Base-by-base conservation (phyloP, 2,113 vertebrate genomes). In the Mellivora capensis region DNA sequence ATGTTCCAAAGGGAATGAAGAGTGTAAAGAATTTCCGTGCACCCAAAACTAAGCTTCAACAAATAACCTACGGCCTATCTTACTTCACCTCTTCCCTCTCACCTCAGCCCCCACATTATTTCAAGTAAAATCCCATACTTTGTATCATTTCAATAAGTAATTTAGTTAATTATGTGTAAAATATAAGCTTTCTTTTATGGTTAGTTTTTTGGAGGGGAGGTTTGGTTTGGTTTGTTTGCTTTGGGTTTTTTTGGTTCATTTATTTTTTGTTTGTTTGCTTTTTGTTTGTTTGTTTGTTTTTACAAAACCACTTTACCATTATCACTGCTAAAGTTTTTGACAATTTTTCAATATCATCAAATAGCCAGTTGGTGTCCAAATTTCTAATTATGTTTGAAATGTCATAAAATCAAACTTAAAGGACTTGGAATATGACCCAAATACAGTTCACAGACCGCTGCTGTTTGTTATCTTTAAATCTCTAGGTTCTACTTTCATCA, bases 361-460 rank as follows among this genome's bases (percentile, higher is more conserved):
- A 47, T 52, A 59, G 12, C 6, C 2, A 82, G 37, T 69, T 27
- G 57, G 62, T 42, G 34, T 47, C 86, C 49, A 59, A 81, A 76
- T 95, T 44, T 15, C 15, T 20, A 27, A 21, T 74, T 69, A 34
- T 82, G 15, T 74, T 87, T 93, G 23, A 93, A 93, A 74, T 74
- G 18, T 86, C 64, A 61, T 17, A 74, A 76, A 86, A 59, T 49
- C 6, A 79, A 49, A 27, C 25, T 71, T 64, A 93, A n/a, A 67
- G 4, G 3, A 64, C 14, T 64, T 89, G 89, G 7, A 42, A 49
- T 47, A n/a, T 10, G n/a, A 64, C 7, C 21, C 17, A 57, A 64
- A 21, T 37, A 49, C 18, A 12, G 5, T 57, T n/a, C 21, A 82
- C 17, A 49, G 34, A 25, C 25, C 61, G 4, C 8, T 90, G 0